These are phyloP conservation scores for Gallinago undulata DNA, from an alignment of 2,113 vertebrate genomes.

Conservation along the genomic window DNA sequence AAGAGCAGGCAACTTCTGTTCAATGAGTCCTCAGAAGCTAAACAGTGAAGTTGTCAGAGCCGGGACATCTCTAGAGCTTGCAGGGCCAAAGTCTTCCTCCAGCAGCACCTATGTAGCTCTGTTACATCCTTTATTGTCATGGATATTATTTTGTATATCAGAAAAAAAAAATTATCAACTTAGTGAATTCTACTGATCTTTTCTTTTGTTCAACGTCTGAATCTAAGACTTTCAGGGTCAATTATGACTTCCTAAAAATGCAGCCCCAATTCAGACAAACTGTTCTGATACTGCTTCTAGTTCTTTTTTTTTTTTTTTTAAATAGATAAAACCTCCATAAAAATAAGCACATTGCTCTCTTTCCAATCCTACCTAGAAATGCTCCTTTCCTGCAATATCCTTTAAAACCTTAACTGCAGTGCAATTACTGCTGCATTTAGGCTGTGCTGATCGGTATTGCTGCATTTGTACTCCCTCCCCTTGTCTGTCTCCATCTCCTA, in stretches of 20 bases:
- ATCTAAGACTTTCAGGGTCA: background rate
- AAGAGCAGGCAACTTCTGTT: background rate
- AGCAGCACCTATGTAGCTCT: background rate
- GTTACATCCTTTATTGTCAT: background rate
- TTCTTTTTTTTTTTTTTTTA: background rate
- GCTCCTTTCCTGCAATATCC: background rate
- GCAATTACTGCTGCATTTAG: background rate
- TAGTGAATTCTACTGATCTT: background rate
- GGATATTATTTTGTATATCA: background rate
- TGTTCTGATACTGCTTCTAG: background rate
- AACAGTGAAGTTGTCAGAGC: background rate
- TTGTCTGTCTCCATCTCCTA: background rate
- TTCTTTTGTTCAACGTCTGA: background rate
- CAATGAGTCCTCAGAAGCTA: background rate
- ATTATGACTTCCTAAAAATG: background rate
- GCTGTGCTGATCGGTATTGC: background rate
- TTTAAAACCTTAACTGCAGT: background rate
- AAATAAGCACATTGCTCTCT: background rate
- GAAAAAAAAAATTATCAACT: slow-evolving; percentile 17
- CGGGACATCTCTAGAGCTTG: background rate
- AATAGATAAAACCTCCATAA: background rate
- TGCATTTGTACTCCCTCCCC: background rate
- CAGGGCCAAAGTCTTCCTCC: background rate
- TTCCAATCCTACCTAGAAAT: background rate
- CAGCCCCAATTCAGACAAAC: background rate